Conservation (phyloP, 2,113 vertebrate genomes). For the Cygnus atratus region DNA sequence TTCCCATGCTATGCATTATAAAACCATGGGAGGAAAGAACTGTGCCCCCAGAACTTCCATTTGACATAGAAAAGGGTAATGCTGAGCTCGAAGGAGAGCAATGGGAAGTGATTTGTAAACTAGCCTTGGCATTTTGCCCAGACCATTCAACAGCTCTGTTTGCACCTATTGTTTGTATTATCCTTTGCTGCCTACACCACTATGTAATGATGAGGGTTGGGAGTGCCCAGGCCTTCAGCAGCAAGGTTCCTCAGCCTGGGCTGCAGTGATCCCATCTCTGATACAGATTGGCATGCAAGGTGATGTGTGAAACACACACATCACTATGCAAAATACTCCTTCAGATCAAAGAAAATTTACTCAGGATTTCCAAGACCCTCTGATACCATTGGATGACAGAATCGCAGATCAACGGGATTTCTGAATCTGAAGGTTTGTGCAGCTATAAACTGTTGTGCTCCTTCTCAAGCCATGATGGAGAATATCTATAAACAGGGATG, state of each 20-base stretch:
- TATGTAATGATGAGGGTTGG: neutral
- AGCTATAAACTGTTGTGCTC: neutral
- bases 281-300: neutral
- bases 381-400: neutral
- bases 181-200: neutral
- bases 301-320: neutral
- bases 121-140: neutral
- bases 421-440: neutral
- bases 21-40: neutral
- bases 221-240: neutral
- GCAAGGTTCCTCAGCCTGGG: neutral
- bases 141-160: constrained; percentile 2
- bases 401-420: neutral
- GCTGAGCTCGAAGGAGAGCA: neutral
- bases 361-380: neutral
- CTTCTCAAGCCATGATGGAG: neutral
- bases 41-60: neutral
- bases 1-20: neutral
- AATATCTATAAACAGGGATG: rapidly evolving
- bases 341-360: neutral
- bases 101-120: neutral
- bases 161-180: neutral
- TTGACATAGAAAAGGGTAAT: neutral
- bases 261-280: neutral
- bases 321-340: rapidly evolving